Evolutionary conservation across 2,888 invertebrate genomes (phyloP), one percentile per base, ranked within the genome.

Genomic region (Graphium colonna): DNA sequence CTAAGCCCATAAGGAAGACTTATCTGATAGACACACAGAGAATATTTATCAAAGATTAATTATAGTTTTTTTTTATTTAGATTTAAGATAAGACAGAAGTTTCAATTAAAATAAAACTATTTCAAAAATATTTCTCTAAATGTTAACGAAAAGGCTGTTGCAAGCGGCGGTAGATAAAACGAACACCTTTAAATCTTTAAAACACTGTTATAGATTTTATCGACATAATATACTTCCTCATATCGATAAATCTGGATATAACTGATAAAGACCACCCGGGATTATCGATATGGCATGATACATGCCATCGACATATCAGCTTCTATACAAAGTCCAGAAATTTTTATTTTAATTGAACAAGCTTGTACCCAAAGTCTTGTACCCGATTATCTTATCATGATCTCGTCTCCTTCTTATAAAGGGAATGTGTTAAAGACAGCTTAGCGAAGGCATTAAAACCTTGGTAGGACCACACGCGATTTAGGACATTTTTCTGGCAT

Each of bases 331-430:
- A 48, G 42, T 38, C 26, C 4, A 41, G 38, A 39, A 28, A 33
- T 43, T 52, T 42, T 36, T 45, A 43, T 38, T 52, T 52, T 52
- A 51, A 51, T 47, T 48, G 47, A 12, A 48, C 47, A 17, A 48
- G 10, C 42, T 26, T 38, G 47, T 41, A 42, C 18, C 26, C 36
- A 42, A 42, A n/a, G n/a, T n/a, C 42, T 26, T 38, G 47, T 41
- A 42, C 18, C 26, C 36, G 38, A 42, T n/a, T 52, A 43, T 52
- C 52, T 52, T 52, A 39, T 43, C 36, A 36, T 13, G 36, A 47
- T 52, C 46, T 46, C 33, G 46, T 21, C 13, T n/a, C 28, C 41
- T 52, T 16, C 36, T 41, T 21, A 41, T 52, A 36, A 41, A n/a
- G 38, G 28, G 47, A 48, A 52, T 52, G 52, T 48, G 52, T 36